A percentile compares a stretch with the other conserved stretches of the same genome.
These are phyloP conservation scores for Megaceryle alcyon DNA, from an alignment of 2,797 vertebrate species.

Conservation along the genomic window DNA sequence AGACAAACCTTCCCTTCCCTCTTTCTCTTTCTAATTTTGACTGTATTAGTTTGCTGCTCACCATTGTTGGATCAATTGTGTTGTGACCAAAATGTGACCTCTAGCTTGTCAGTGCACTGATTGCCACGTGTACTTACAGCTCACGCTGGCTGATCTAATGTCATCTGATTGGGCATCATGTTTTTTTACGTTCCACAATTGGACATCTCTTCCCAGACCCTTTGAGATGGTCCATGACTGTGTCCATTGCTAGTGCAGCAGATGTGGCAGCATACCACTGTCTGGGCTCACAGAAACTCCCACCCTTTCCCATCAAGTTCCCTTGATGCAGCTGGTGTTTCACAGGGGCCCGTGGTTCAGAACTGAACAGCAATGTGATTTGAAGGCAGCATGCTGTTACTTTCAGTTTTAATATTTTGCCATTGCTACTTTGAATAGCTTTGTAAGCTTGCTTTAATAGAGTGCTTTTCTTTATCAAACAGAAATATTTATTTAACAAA, in stretches of 20 bases:
- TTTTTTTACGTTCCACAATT: background rate
- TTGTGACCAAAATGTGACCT: background rate
- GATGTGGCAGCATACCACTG: accelerated
- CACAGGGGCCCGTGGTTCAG: background rate
- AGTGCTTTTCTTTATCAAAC: background rate
- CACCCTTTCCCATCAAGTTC: background rate
- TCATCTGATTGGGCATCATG: background rate
- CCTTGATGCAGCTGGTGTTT: background rate
- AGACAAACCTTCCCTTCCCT: background rate
- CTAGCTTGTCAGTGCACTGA: background rate
- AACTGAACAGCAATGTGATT: background rate
- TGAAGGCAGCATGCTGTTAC: background rate
- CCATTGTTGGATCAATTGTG: background rate
- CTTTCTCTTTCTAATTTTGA: background rate
- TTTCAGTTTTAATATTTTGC: constrained; percentile 32
- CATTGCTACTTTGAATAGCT: background rate
- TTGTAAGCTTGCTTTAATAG: background rate
- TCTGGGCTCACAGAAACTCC: background rate
- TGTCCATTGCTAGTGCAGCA: background rate
- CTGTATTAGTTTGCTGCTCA: background rate
- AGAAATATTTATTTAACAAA: background rate
- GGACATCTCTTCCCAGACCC: background rate
- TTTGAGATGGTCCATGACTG: background rate
- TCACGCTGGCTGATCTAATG: background rate
- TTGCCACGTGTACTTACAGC: background rate